Evolutionary conservation across 2,113 vertebrate genomes (phyloP), one percentile per base, ranked within the genome.

Genomic region (Anhinga anhinga): DNA sequence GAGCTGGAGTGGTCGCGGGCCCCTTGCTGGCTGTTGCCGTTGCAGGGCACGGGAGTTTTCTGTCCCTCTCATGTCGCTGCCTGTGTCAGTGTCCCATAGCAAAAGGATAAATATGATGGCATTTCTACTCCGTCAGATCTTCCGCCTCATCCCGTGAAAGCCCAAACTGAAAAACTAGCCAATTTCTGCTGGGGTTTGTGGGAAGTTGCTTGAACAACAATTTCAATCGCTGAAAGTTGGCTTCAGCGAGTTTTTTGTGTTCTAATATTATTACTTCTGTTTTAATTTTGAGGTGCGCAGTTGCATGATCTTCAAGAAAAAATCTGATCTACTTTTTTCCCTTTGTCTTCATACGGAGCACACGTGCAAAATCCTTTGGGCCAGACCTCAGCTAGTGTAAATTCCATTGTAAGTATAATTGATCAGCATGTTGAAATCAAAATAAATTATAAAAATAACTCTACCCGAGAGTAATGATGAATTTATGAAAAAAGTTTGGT

Each of bases 121-220:
- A 49, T 25, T 73, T 55, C 47, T 27, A 14, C 53, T 44, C 26
- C 56, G 17, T 11, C 45, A 79, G 47, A 55, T 50, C 11, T 86
- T 85, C 50, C 18, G 38, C 17, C 40, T 56, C 38, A 40, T 34
- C 69, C 34, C 13, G 1, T 17, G 30, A 32, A 70, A 70, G 55
- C 44, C 49, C 65, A 61, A 84, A 58, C 25, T 49, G 50, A 45
- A 15, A 79, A 65, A 5, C 42, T 27, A 45, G 86, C 30, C 40
- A 61, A 0, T 49, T 88, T 44, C 67, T 40, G 0, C 5, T 2
- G 1, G 14, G 34, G 26, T 29, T 10, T 40, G 3, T 32, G 58
- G 63, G 55, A 50, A 58, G 44, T 45, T 56, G 26, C 30, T 45
- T 53, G 18, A 66, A 32, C 30, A 36, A 44, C 2, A 1, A 32